phyloP scores from a whole-genome alignment of 2,113 vertebrate species.

The Regulus satrapa region DNA sequence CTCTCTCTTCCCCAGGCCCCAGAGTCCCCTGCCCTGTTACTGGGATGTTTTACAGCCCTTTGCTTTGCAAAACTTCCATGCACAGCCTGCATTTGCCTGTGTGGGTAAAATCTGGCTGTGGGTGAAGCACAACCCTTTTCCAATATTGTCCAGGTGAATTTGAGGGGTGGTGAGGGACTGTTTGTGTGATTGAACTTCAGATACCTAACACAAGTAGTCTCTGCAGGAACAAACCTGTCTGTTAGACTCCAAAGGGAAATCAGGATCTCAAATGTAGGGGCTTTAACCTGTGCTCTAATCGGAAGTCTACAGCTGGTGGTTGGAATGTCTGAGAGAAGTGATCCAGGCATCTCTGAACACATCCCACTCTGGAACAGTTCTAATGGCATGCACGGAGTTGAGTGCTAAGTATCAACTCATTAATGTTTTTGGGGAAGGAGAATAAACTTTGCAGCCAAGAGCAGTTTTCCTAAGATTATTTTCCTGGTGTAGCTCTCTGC shows the following conservation, averaged over 20 bases:
- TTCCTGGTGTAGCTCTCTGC: neutral
- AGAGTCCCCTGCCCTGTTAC: neutral
- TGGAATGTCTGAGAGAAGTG: neutral
- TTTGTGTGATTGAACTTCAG: neutral
- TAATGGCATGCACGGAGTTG: neutral
- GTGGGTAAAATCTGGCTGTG: neutral
- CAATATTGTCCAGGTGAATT: neutral
- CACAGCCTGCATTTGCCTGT: neutral
- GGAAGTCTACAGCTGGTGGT: neutral
- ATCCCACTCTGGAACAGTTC: neutral
- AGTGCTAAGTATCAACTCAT: neutral
- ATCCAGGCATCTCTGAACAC: neutral
- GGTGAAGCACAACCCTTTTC: neutral
- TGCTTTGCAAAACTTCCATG: neutral
- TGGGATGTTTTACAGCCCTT: neutral
- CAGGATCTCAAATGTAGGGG: neutral
- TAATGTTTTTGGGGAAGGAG: neutral
- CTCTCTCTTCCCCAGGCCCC: neutral
- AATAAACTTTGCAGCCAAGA: constrained; percentile 42
- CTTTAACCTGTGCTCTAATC: neutral
- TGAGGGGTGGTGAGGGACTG: neutral
- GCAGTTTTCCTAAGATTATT: constrained; percentile 18
- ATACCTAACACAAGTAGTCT: neutral
- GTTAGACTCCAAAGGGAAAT: neutral
- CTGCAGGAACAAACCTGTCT: neutral